These are phyloP conservation scores for Chaenocephalus aceratus DNA, from an alignment of 2,113 vertebrate species.

Conservation along the genomic window DNA sequence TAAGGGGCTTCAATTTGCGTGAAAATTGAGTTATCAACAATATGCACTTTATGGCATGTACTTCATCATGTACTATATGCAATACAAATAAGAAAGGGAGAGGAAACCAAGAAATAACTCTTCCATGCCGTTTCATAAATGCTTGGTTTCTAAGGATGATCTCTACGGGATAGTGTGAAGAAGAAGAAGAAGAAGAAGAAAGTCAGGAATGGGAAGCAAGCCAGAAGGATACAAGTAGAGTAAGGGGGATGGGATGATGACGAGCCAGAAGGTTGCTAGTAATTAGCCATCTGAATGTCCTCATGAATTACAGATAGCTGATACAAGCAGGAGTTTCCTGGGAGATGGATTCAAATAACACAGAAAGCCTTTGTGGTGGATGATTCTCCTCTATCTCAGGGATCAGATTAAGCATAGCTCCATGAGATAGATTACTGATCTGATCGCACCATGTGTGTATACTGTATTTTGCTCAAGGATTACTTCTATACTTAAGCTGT, in stretches of 20 bases:
- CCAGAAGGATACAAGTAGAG: conserved; percentile 17
- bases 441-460: conserved; percentile 26
- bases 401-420: conserved; percentile 47
- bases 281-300: conserved; percentile 41
- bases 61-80: background rate
- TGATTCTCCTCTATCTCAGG: conserved; percentile 26
- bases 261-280: conserved; percentile 14
- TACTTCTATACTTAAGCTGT: background rate
- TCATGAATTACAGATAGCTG: conserved; percentile 10
- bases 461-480: background rate
- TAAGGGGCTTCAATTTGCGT: background rate
- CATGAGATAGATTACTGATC: conserved; percentile 40
- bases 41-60: background rate
- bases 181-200: background rate
- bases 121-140: background rate
- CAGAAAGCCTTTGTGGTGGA: conserved; percentile 21
- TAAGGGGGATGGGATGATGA: background rate
- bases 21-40: conserved; percentile 16
- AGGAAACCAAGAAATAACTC: background rate
- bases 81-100: background rate
- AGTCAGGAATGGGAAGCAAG: conserved; percentile 29
- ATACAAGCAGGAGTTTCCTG: conserved; percentile 33
- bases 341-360: conserved; percentile 49
- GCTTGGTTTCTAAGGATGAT: conserved; percentile 7
- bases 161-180: background rate